phyloP scores from a whole-genome alignment of 2,888 invertebrate species.

The Chromoteleia sp. region DNA sequence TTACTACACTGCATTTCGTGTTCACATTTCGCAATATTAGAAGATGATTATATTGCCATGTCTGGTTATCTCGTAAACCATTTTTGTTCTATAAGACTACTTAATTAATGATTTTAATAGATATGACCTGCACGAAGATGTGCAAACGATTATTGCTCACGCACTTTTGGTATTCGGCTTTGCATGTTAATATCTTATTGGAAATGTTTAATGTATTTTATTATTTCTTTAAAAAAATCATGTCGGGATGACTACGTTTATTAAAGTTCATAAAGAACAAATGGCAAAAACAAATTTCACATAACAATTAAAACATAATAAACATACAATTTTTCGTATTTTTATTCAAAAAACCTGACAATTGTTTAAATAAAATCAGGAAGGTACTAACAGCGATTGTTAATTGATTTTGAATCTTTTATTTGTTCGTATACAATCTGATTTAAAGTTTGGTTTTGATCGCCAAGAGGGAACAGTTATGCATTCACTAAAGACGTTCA shows the following conservation, averaged over 20 bases:
- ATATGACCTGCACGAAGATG: constrained; percentile 31
- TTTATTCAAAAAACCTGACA: too few relatives aligned
- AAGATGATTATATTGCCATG: constrained; percentile 9
- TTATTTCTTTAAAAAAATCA: too few relatives aligned
- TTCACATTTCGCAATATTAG: constrained; percentile 28
- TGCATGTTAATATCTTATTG: not conserved
- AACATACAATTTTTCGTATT: too few relatives aligned
- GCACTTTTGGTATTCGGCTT: constrained; percentile 26
- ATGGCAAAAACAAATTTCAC: too few relatives aligned
- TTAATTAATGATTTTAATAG: constrained; percentile 50
- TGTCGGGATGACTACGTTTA: too few relatives aligned
- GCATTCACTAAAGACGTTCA: constrained; percentile 8
- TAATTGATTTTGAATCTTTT: too few relatives aligned
- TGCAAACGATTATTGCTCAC: constrained; percentile 38
- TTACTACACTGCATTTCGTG: constrained; percentile 11
- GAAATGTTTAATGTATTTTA: too few relatives aligned
- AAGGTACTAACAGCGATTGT: too few relatives aligned
- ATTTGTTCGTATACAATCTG: too few relatives aligned
- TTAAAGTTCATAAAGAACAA: too few relatives aligned
- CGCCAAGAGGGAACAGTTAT: not conserved
- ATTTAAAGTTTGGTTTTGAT: not conserved
- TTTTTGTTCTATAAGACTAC: constrained; percentile 30
- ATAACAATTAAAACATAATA: too few relatives aligned
- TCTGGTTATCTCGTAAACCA: constrained; percentile 21
- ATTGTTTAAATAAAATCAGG: too few relatives aligned